phyloP scores from a whole-genome alignment of 2,888 invertebrate species.

The Agrochola litura region DNA sequence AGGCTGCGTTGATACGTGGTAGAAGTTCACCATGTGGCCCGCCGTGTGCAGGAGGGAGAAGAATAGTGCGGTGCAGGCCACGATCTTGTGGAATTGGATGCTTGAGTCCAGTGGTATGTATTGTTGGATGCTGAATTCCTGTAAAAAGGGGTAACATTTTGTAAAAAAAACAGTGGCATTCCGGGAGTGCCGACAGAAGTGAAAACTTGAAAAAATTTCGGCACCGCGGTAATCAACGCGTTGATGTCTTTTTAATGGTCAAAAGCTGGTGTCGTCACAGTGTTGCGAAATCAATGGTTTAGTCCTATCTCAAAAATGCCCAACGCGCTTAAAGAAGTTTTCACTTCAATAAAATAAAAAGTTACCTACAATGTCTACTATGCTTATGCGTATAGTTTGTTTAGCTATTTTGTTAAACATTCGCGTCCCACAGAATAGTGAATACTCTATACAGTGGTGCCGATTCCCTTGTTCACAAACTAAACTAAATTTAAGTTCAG shows the following conservation, averaged over 20 bases:
- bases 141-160: slow-evolving; percentile 26
- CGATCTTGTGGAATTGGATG: slow-evolving; percentile 99
- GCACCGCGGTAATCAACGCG: no score
- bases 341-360: background rate
- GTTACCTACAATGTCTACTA: background rate
- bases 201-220: no score
- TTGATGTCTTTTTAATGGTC: no score
- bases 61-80: slow-evolving; percentile 98
- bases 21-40: slow-evolving; percentile 99
- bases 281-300: no score
- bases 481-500: no score
- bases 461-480: no score
- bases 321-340: no score
- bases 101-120: slow-evolving; percentile 98
- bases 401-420: background rate
- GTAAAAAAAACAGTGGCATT: no score
- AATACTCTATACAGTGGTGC: no score
- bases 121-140: slow-evolving; percentile 97
- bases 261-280: no score
- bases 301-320: no score
- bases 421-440: background rate
- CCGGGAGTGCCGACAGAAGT: no score
- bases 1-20: slow-evolving; percentile 98
- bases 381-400: background rate
- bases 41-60: slow-evolving; percentile 98